Percentiles rank a stretch among this genome's conserved stretches.
Evolutionary conservation across 2,888 invertebrate genomes (phyloP).

Genomic region (Cryptophagus acutangulus): DNA sequence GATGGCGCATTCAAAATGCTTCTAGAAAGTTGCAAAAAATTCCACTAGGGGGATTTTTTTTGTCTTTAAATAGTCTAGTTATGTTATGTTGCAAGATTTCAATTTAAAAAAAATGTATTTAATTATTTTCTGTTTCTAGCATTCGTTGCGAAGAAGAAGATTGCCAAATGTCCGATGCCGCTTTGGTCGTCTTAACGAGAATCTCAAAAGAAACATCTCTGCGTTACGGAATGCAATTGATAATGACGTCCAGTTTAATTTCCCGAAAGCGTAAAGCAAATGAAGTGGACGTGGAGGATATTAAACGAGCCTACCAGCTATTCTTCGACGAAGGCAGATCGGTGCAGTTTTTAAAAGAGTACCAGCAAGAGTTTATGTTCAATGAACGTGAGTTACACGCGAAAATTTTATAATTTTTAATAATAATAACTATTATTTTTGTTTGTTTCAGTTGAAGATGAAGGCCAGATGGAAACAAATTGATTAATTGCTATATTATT

Average conservation of each 20-base stretch:
- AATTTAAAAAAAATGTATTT: conserved; percentile 75
- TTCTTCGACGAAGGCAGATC: conserved; percentile 94
- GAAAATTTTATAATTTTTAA: conserved; percentile 6
- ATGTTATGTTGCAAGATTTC: conserved; percentile 40
- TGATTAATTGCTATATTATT: no score
- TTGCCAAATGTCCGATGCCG: conserved; percentile 89
- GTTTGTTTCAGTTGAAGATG: conserved; percentile 30
- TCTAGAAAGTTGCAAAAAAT: no score
- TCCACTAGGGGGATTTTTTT: conserved; percentile 8
- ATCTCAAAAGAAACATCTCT: conserved; percentile 92
- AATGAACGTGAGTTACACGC: conserved; percentile 51
- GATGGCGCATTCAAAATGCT: no score
- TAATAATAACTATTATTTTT: conserved; percentile 9
- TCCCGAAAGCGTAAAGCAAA: conserved; percentile 81
- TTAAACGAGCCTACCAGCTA: conserved; percentile 90
- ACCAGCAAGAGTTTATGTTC: conserved; percentile 95
- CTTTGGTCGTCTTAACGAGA: conserved; percentile 82
- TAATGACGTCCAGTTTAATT: conserved; percentile 94
- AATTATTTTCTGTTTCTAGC: conserved; percentile 23
- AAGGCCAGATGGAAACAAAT: conserved; percentile 28
- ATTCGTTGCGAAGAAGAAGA: conserved; percentile 94
- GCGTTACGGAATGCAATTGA: conserved; percentile 95
- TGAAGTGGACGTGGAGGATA: conserved; percentile 81
- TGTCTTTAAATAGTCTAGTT: conserved; percentile 12
- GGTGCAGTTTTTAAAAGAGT: conserved; percentile 88